Percentiles rank a stretch among this genome's conserved stretches.
Evolutionary conservation across 2,797 vertebrate species (phyloP).

Genomic region (Pseudochirops cupreus): DNA sequence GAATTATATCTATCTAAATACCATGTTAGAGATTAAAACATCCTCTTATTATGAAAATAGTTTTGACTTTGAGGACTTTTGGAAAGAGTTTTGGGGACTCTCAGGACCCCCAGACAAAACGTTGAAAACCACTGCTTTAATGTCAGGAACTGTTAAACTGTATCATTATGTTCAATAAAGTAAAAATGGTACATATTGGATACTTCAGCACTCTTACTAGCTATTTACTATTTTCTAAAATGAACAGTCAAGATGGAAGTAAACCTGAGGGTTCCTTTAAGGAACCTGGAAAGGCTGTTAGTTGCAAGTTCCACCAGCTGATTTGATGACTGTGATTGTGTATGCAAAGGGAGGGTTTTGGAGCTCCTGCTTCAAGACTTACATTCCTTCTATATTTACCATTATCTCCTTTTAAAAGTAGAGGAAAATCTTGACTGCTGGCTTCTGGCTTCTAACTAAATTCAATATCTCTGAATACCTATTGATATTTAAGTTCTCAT

Average conservation of each 20-base stretch:
- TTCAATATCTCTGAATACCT: slow-evolving; percentile 16
- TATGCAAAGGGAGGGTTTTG: slow-evolving; percentile 14
- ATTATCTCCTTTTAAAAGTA: neutral
- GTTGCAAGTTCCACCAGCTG: neutral
- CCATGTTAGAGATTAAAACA: neutral
- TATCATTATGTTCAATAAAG: neutral
- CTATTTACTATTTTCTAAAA: slow-evolving; percentile 36
- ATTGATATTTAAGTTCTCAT: neutral
- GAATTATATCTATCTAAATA: neutral
- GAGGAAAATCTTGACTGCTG: neutral
- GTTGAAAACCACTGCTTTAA: neutral
- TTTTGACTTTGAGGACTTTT: neutral
- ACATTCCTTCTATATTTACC: neutral
- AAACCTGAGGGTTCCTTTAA: neutral
- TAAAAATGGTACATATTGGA: slow-evolving; percentile 41
- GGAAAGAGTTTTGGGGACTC: neutral
- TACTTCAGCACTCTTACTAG: neutral
- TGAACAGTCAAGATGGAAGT: slow-evolving; percentile 35
- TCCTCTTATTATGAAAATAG: neutral
- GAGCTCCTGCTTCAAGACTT: neutral
- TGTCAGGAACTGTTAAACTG: neutral
- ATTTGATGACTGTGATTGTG: slow-evolving; percentile 19
- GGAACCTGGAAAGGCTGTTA: neutral
- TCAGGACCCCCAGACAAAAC: neutral
- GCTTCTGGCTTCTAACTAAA: neutral